Evolutionary conservation across 2,113 vertebrate species (phyloP), one percentile per base, ranked within the genome.

Genomic region (Scytalopus superciliaris): DNA sequence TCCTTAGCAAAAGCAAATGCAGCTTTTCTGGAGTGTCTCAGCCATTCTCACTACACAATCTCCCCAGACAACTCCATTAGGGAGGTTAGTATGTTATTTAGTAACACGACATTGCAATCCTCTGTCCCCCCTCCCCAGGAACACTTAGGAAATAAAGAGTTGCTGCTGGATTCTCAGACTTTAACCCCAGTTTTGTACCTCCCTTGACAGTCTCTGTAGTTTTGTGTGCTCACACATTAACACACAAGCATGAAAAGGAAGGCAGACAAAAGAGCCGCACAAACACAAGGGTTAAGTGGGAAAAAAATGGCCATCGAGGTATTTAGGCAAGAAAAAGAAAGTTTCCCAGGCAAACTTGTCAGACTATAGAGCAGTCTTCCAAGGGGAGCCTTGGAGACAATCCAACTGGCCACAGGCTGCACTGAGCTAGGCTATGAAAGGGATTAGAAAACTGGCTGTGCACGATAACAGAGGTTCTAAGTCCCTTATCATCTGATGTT

Each of bases 321-420:
- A 52, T 55, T 87, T 21, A 64, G 62, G n/a, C 57, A 83, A 70
- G 49, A 11, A 68, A 76, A 70, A 31, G 19, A 50, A 76, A 83
- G 44, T 28, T 85, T 91, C 75, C 52, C 87, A 90, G 45, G 53
- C 66, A 85, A 93, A 73, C 35, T 27, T 52, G 52, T 90, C 67
- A 85, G 30, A 60, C 27, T 40, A 11, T 14, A 28, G 66, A 87
- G 50, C 23, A 85, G 67, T 47, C 24, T 91, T 94, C 53, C 55
- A 89, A 55, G 8, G 19, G 49, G 8, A 89, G 28, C 25, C 50
- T 30, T 74, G 68, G 80, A 92, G 55, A 66, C 3, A 22, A 87
- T 78, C 89, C 89, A 91, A 16, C 13, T 12, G 55, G 89, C 68
- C 76, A 77, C 45, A 80, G 31, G 17, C 31, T 91, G 62, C 4